Evolutionary conservation across 2,113 vertebrate species (phyloP).

Genomic region (Corydoras maculifer): DNA sequence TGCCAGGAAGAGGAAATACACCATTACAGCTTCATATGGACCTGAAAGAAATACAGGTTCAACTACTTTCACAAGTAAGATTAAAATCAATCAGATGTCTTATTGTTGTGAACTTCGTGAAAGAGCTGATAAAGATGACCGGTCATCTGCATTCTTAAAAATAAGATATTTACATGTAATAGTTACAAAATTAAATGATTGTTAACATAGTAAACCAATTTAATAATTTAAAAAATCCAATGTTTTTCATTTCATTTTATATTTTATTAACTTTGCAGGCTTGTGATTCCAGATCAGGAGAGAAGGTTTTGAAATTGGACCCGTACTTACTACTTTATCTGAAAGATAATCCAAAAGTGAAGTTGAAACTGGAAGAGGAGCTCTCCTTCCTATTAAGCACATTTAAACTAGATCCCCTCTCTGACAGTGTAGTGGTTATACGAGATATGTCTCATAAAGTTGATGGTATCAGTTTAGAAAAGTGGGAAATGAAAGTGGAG

Average conservation of each 20-base stretch:
- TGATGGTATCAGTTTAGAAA: slow-evolving; percentile 13
- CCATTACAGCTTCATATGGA: slow-evolving; percentile 18
- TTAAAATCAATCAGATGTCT: slow-evolving; percentile 3
- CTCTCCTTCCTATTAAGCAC: slow-evolving; percentile 39
- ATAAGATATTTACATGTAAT: no score
- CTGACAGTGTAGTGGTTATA: slow-evolving; percentile 45
- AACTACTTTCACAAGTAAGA: neutral
- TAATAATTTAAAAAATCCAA: neutral
- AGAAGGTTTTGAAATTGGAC: slow-evolving; percentile 40
- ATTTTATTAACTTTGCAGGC: neutral
- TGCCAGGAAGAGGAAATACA: slow-evolving; percentile 22
- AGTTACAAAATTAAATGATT: no score
- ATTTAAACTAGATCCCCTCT: slow-evolving; percentile 32
- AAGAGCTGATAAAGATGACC: no score
- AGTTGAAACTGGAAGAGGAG: slow-evolving; percentile 33
- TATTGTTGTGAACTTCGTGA: no score
- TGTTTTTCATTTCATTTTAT: neutral
- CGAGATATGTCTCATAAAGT: slow-evolving; percentile 30
- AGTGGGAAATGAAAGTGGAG: slow-evolving; percentile 46
- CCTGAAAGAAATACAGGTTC: neutral
- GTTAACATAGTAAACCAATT: no score
- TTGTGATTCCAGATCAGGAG: slow-evolving; percentile 19
- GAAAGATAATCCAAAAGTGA: slow-evolving; percentile 40
- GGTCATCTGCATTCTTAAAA: no score
- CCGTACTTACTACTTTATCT: slow-evolving; percentile 50